Evolutionary conservation across 2,797 vertebrate genomes (phyloP), one percentile per base, ranked within the genome.

Genomic region (Microcaecilia unicolor): DNA sequence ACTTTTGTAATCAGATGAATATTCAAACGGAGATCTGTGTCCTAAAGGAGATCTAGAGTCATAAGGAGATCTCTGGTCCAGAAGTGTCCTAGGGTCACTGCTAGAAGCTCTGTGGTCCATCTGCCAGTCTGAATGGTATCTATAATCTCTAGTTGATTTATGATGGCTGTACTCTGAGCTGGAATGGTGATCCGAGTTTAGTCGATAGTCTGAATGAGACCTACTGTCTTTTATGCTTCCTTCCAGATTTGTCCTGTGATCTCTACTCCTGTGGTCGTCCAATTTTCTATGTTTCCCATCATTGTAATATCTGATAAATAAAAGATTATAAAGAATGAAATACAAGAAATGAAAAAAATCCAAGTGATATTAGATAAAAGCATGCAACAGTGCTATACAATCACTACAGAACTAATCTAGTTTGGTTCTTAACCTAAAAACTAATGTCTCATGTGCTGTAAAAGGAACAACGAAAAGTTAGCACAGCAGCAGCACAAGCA

Each of bases 111-210:
- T 79, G 65, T 92, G 89, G 67, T 97, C 93, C 51, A 85, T 61
- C 51, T 93, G 93, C 91, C 94, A 96, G 80, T 98, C 95, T 20
- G 90, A 86, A 58, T 93, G 92, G 80, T 95, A 94, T 34, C 92
- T 85, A 35, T 98, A 92, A 38, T 91, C 87, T 53, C 89, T 80
- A 10, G 87, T 81, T 34, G 86, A 81, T 67, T 91, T 89, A 44
- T 88, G 86, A 55, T 90, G 87, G 28, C 64, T 48, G 48, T 89
- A 87, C 20, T 90, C 88, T 1, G 88, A 79, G 50, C 69, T 39
- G 15, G 90, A 83, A 31, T 88, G 85, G 28, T 84, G 82, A 47
- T 86, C 84, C 35, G 71, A 72, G 28, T 81, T 70, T 26, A 72
- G 71, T 23, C 81, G 75, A 44, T 86, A 83, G 39, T 87, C 85